Evolutionary conservation across 2,888 invertebrate genomes (phyloP), one percentile per base, ranked within the genome.

Genomic region (Kuschelorhynchus macadamiae): DNA sequence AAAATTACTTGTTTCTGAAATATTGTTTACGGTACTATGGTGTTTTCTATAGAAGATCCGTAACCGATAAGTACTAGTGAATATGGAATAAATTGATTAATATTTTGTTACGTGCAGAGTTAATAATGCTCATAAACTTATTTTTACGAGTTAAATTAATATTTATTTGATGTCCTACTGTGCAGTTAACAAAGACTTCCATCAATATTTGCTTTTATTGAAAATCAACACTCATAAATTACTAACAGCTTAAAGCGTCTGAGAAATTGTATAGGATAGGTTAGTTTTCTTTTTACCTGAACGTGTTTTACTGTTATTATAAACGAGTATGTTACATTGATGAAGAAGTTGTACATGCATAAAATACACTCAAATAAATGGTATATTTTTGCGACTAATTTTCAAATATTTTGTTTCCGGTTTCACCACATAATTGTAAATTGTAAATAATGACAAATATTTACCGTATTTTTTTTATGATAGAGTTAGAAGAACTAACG

Each of bases 11-110:
- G 36, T 12, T 36, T 36, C 36, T 36, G 36, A 9, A 36, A 36
- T 11, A 36, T 36, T 25, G 25, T 25, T 25, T 25, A 25, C 25
- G 25, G 25, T 36, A 36, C 4, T 11, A 36, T 8, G n/a, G 4
- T 36, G 36, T 11, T 7, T 9, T 36, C 9, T 30, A 36, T 36
- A 36, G 7, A 11, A 36, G 12, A 9, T 36, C 36, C 9, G 36
- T 36, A 36, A 9, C 36, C 12, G 36, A 36, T 36, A n/a, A 4
- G 11, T 11, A 2, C 7, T 2, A 9, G 36, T 36, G 36, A 21
- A 21, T 53, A 41, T 53, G 36, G 53, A 3, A 41, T n/a, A 47
- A 59, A 59, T 47, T 49, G 59, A 59, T 59, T 59, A 47, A 36
- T 30, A 21, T 44, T 20, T 59, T 47, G 21, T 47, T 36, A n/a